Percentiles rank a stretch among this genome's conserved stretches.
phyloP scores from a whole-genome alignment of 2,113 vertebrate species.

The Riparia riparia region DNA sequence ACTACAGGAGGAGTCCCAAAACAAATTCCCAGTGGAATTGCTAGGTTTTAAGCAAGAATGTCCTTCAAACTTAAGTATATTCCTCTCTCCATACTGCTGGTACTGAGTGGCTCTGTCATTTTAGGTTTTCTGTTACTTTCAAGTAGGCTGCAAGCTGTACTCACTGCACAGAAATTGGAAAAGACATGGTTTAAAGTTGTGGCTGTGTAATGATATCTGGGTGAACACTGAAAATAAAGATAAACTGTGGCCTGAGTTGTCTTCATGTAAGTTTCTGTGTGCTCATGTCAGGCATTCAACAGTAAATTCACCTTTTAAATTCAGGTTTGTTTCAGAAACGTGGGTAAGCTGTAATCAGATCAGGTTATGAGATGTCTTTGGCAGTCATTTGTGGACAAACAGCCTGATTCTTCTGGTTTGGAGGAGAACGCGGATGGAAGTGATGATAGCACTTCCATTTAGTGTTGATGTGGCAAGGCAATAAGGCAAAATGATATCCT shows the following conservation, averaged over 20 bases:
- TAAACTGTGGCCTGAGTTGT: fast-evolving
- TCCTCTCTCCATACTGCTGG: neutral
- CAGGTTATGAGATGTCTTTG: fast-evolving
- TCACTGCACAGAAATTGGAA: neutral
- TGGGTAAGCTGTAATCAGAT: neutral
- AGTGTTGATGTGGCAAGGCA: neutral
- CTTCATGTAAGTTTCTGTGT: neutral
- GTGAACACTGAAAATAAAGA: neutral
- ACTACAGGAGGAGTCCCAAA: neutral
- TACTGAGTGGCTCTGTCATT: neutral
- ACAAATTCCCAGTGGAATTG: neutral
- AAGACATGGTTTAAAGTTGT: neutral
- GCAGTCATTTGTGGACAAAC: neutral
- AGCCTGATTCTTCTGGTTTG: neutral
- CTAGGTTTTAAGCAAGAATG: neutral
- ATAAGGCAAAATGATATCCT: neutral
- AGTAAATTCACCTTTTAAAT: neutral
- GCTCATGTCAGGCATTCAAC: neutral
- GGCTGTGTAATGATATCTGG: neutral
- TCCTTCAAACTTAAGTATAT: neutral
- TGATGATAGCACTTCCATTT: neutral
- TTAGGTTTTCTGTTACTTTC: neutral
- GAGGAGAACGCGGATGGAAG: neutral
- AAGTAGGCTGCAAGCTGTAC: neutral
- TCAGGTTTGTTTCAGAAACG: neutral